Evolutionary conservation across 2,888 invertebrate species (phyloP).

Genomic region (Octodonta nipae): DNA sequence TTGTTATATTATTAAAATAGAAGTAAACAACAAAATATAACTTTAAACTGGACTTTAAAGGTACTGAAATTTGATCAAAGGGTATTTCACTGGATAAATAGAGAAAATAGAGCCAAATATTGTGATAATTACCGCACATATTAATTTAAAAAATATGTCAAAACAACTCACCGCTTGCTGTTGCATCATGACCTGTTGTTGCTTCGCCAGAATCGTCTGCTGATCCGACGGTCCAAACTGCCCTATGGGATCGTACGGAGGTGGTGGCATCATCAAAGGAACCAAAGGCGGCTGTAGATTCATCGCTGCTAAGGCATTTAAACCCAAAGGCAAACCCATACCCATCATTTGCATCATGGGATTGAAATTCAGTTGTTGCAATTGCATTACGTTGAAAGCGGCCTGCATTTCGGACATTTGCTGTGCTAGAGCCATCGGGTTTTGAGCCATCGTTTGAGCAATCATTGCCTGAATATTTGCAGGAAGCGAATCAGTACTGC

Average conservation of each 20-base stretch:
- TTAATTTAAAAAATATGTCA: slow-evolving; percentile 2
- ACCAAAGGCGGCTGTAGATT: slow-evolving; percentile 86
- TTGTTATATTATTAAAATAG: too few species aligned
- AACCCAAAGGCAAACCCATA: slow-evolving; percentile 63
- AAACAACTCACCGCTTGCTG: slow-evolving; percentile 48
- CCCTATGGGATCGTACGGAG: slow-evolving; percentile 58
- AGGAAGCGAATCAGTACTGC: slow-evolving; percentile 42
- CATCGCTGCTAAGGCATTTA: slow-evolving; percentile 83
- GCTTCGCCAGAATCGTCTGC: slow-evolving; percentile 48
- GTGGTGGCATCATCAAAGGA: slow-evolving; percentile 77
- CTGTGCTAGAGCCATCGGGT: slow-evolving; percentile 47
- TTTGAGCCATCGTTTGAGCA: slow-evolving; percentile 35
- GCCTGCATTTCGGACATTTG: slow-evolving; percentile 76
- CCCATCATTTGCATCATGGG: slow-evolving; percentile 85
- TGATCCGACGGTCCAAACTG: slow-evolving; percentile 42
- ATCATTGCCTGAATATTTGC: slow-evolving; percentile 38
- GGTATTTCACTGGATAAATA: too few species aligned
- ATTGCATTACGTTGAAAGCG: slow-evolving; percentile 71
- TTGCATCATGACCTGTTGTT: slow-evolving; percentile 61
- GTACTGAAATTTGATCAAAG: too few species aligned
- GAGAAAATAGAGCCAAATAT: too few species aligned
- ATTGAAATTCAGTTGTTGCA: slow-evolving; percentile 75
- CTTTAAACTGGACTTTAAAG: too few species aligned
- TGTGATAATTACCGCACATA: not conserved
- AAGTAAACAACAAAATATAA: too few species aligned